These are phyloP conservation scores for Syngnathus scovelli DNA, from an alignment of 2,113 vertebrate genomes.

Conservation along the genomic window DNA sequence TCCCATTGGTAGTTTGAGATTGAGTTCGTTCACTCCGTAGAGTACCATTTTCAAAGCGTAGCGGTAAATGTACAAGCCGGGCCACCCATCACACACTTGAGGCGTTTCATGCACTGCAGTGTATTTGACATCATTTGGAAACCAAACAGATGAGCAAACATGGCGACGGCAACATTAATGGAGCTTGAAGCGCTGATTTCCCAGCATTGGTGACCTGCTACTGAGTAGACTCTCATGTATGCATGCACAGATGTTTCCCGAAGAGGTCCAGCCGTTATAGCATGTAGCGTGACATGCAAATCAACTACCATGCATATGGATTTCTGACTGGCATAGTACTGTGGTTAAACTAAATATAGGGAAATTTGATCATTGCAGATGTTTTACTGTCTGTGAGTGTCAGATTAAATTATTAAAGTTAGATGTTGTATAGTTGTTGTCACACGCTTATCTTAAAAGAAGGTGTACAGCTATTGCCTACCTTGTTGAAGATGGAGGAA, in stretches of 20 bases:
- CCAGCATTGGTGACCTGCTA: constrained; percentile 36
- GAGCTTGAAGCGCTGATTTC: constrained; percentile 31
- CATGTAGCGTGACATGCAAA: constrained; percentile 36
- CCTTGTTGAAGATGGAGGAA: no score
- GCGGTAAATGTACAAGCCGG: constrained; percentile 6
- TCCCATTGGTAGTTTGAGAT: background rate
- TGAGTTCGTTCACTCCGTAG: background rate
- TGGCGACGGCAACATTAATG: constrained; percentile 47
- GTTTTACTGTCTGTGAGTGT: no score
- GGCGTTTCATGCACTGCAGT: background rate
- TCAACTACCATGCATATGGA: background rate
- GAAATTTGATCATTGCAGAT: no score
- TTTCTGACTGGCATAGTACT: no score
- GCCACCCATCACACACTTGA: constrained; percentile 5
- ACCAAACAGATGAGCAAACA: constrained; percentile 50
- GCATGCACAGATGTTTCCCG: constrained; percentile 59
- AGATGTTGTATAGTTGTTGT: no score
- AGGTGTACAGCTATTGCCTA: no score
- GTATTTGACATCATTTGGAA: constrained; percentile 56
- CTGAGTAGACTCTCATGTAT: constrained; percentile 35
- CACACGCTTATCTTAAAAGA: no score
- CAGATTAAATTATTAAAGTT: no score
- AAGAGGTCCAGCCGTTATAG: constrained; percentile 44
- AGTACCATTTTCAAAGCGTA: background rate
- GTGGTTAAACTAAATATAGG: no score